Evolutionary conservation across 2,113 vertebrate genomes (phyloP).

Genomic region (Ammodramus savannarum): DNA sequence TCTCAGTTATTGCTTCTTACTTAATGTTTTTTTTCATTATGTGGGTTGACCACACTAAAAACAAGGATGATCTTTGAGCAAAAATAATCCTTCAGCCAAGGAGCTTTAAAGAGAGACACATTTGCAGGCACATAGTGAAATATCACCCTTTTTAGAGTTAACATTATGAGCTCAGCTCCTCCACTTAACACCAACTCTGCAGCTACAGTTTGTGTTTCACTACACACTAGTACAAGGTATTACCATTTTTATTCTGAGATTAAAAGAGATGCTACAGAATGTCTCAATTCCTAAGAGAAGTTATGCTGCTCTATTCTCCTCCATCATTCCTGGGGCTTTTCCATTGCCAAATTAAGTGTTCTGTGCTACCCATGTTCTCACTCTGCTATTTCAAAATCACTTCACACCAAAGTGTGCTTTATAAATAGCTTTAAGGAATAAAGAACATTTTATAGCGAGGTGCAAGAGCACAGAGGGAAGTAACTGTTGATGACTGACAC

Average conservation of each 20-base stretch:
- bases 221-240: neutral
- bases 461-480: neutral
- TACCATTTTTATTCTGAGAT: neutral
- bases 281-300: neutral
- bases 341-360: neutral
- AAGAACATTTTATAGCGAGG: neutral
- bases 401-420: neutral
- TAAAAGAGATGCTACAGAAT: neutral
- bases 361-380: neutral
- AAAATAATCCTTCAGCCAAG: neutral
- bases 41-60: neutral
- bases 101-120: neutral
- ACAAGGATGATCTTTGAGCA: neutral
- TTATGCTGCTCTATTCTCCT: neutral
- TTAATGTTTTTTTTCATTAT: neutral
- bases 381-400: neutral
- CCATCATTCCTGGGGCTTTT: neutral
- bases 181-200: neutral
- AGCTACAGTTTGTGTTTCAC: neutral
- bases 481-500: neutral
- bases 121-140: neutral
- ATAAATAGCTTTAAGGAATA: neutral
- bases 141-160: neutral
- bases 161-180: neutral
- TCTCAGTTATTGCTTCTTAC: neutral